Percentiles rank a stretch among this genome's conserved stretches.
These are phyloP conservation scores for Eulithis prunata DNA, from an alignment of 2,888 invertebrate genomes.

Conservation along the genomic window DNA sequence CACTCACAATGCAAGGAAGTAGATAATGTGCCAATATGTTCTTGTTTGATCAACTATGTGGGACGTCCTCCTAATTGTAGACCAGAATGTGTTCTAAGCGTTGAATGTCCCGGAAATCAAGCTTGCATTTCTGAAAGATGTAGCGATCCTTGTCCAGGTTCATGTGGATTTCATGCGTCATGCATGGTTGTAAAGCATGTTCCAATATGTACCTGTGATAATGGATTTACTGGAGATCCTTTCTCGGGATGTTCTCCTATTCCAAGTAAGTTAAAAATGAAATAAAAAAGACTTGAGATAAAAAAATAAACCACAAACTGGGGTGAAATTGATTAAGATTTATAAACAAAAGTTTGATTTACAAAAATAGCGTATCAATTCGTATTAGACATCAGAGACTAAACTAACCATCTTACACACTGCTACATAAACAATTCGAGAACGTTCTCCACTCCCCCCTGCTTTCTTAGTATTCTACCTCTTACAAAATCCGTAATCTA, in stretches of 20 bases:
- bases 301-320: background rate
- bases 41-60: constrained; percentile 89
- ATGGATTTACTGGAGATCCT: constrained; percentile 90
- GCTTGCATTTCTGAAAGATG: constrained; percentile 90
- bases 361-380: too few species aligned
- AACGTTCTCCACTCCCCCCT: too few species aligned
- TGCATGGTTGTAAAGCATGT: constrained; percentile 89
- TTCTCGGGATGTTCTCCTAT: constrained; percentile 88
- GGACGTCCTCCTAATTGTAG: constrained; percentile 92
- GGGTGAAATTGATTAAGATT: background rate
- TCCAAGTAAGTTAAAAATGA: constrained; percentile 80
- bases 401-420: too few species aligned
- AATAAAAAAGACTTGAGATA: background rate
- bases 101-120: constrained; percentile 89
- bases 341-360: too few species aligned
- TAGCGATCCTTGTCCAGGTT: constrained; percentile 89
- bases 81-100: constrained; percentile 89
- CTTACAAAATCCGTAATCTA: too few species aligned
- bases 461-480: too few species aligned
- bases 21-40: constrained; percentile 88
- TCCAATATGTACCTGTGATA: constrained; percentile 89
- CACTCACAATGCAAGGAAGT: constrained; percentile 89
- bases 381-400: too few species aligned
- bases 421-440: too few species aligned
- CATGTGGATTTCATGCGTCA: constrained; percentile 89